Base-by-base conservation (phyloP, 2,888 invertebrate species). In the Auanema sp. region DNA sequence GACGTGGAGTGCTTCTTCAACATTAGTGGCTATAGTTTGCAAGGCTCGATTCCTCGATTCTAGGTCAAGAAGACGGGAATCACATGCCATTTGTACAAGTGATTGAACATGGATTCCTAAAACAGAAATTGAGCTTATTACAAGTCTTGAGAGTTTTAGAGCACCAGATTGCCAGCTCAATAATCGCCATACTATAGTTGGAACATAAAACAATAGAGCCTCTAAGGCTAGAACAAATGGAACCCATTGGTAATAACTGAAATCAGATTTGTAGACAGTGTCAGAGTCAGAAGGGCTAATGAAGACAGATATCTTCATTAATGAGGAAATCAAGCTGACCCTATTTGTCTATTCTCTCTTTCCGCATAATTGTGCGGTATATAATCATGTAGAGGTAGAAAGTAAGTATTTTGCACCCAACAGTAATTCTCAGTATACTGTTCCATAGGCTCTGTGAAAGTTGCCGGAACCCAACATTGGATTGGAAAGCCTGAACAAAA, bases 361-460 rank as follows among this genome's bases (percentile, higher is more conserved):
- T 76, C 76, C 25, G 72, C 75, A 65, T 75, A 72, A 57, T 83
- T 78, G 71, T 78, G 79, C 40, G 83, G 83, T 66, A 83, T 83
- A 71, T 79, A 83, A 66, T 83, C 83, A 65, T 80, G 73, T 40
- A 83, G 72, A 16, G 83, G 83, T 43, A 83, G 70, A 50, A 83
- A 83, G 69, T 83, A 83, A 44, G 83, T 83, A 71, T 83, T 84
- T 64, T 77, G 76, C 40, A 83, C 83, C 81, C 83, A 83, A 66
- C 83, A 83, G 69, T 83, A 83, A 68, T 84, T 83, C 68, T 83
- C 83, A 52, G 83, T 84, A 65, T 83, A 83, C 72, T 83, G 83
- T 64, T 82, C 82, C 82, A 82, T 82, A 8, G 82, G 82, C 68
- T 82, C 83, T 25, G 83, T 83, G 71, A 83, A 83, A n/a, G 83